Evolutionary conservation across 2,797 vertebrate genomes (phyloP), one percentile per base, ranked within the genome.

Genomic region (Coregonus ussuriensis): DNA sequence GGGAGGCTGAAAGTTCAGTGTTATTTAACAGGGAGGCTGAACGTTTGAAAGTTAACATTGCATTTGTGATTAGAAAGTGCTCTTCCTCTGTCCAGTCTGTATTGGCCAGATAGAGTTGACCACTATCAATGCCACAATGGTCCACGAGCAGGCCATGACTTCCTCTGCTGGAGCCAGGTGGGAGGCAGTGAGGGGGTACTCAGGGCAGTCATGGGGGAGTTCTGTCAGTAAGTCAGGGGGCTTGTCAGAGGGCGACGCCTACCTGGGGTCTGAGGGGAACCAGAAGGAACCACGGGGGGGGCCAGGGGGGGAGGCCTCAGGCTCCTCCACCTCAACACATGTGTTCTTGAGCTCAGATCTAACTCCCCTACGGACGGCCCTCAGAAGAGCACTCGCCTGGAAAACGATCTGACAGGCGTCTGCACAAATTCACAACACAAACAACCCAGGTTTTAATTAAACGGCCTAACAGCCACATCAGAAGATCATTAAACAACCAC

Each of bases 371-470:
- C 33, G 84, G 76, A 70, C 47, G 15, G 71, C 15, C 72, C 81
- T 71, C 67, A 7, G 0, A 9, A 54, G 77, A 84, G 67, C 29
- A 65, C 35, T 37, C n/a, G 67, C 65, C 72, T 79, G 79, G 79
- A 77, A 72, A 47, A 25, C 3, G 70, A 83, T 82, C 69, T 79
- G 77, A 86, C 79, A 79, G 4, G 2, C 54, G 69, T 29, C 63
- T 52, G 35, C 75, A 74, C 71, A 82, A 85, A 83, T 70, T 87
- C 74, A 86, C 86, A 89, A 87, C 90, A 76, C 71, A 70, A 65
- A 72, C 76, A 53, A 0, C 78, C 59, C 18, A 25, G 59, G 59
- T 25, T 82, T 89, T 88, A 90, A 93, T 93, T 90, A 89, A 85
- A 87, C 3, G 66, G 69, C 85, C 72, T 82, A 9, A 75, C 76